Conservation (phyloP, 2,797 vertebrate species). For the Balearica regulorum region DNA sequence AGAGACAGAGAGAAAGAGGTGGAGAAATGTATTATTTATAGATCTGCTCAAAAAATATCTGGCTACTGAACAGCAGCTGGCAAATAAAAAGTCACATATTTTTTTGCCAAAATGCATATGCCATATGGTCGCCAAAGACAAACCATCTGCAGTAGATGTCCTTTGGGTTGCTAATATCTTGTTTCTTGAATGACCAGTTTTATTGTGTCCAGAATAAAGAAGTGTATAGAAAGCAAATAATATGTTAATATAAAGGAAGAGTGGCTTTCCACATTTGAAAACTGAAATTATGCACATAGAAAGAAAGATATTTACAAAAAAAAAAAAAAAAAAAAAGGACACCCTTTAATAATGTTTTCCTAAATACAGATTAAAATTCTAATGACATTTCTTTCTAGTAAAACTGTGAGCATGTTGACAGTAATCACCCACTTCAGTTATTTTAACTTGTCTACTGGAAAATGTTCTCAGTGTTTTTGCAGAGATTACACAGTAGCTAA, state of each 20-base stretch:
- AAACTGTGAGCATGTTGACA: not conserved
- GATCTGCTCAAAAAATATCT: conserved; percentile 8
- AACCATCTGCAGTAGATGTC: conserved; percentile 29
- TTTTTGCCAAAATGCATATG: conserved; percentile 29
- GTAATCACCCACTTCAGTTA: not conserved
- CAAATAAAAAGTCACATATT: not conserved
- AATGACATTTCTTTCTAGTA: not conserved
- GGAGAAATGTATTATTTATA: not conserved
- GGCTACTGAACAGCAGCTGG: not conserved
- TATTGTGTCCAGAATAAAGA: not conserved
- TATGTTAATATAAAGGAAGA: not conserved
- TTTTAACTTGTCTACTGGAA: not conserved
- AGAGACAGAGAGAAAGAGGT: not conserved
- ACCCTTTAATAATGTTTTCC: not conserved
- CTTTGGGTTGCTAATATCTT: not conserved
- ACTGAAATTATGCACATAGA: not conserved
- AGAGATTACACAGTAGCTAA: not conserved
- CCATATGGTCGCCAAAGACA: conserved; percentile 17
- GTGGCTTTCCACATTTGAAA: not conserved
- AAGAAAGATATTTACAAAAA: not conserved
- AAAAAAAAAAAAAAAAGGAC: no score
- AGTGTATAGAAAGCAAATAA: not conserved
- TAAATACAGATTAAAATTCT: not conserved
- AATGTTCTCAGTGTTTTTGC: not conserved
- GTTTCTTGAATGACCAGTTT: not conserved